phyloP scores from a whole-genome alignment of 2,113 vertebrate genomes.

The Holacanthus passer region DNA sequence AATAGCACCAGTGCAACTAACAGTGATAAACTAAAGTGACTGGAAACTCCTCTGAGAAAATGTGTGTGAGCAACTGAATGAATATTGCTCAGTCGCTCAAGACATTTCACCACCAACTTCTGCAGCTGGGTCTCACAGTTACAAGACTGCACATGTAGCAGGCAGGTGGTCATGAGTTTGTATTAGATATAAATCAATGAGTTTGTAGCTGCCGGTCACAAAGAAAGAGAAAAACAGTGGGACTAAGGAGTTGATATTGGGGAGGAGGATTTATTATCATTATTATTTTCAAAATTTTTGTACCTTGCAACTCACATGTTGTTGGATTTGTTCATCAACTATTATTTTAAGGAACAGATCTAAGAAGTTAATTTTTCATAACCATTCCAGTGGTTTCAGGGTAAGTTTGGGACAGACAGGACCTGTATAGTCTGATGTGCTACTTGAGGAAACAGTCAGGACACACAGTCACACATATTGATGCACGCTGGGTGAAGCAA shows the following conservation, averaged over 20 bases:
- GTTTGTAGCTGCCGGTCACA: background rate
- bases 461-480: slow-evolving; percentile 1
- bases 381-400: background rate
- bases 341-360: background rate
- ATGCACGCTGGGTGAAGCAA: background rate
- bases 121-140: slow-evolving; percentile 17
- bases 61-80: background rate
- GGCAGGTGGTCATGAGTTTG: background rate
- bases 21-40: background rate
- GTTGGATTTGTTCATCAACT: background rate
- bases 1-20: background rate
- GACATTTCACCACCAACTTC: slow-evolving; percentile 1
- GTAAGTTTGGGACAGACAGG: background rate
- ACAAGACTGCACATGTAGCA: background rate
- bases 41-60: background rate
- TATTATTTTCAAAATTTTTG: too few relatives aligned
- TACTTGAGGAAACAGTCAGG: background rate
- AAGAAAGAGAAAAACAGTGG: background rate
- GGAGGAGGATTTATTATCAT: too few relatives aligned
- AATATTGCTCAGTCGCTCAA: slow-evolving; percentile 22
- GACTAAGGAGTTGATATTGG: background rate
- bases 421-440: background rate
- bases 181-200: background rate
- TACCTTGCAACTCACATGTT: background rate
- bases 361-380: background rate